Percentiles rank a stretch among this genome's conserved stretches.
Evolutionary conservation across 2,888 invertebrate genomes (phyloP).

Genomic region (Camponotus fellah): DNA sequence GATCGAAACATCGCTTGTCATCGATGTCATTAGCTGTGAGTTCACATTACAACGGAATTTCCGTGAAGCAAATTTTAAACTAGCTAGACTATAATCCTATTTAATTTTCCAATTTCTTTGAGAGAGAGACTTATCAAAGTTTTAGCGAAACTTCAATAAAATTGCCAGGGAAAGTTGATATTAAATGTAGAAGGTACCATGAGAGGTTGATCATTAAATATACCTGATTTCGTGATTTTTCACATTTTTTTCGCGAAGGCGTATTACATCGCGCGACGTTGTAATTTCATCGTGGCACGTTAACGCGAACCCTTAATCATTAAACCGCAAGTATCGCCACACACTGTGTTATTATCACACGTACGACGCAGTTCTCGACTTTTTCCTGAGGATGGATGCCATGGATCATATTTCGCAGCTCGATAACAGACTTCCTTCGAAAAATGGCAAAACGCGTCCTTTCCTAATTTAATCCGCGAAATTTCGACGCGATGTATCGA

Average conservation of each 20-base stretch:
- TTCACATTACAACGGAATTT: not conserved
- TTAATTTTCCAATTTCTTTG: conserved; percentile 47
- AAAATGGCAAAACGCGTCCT: conserved; percentile 3
- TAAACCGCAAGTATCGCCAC: conserved; percentile 39
- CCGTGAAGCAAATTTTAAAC: conserved; percentile 12
- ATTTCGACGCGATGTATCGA: not conserved
- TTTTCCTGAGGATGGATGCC: conserved; percentile 2
- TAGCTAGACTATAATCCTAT: conserved; percentile 13
- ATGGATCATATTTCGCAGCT: conserved; percentile 39
- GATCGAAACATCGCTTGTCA: conserved; percentile 15
- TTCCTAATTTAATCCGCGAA: conserved; percentile 27
- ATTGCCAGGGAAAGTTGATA: conserved; percentile 21
- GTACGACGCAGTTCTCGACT: conserved; percentile 37
- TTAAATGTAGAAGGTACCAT: not conserved
- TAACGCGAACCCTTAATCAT: conserved; percentile 51
- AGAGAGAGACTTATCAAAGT: not conserved
- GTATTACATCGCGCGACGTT: conserved; percentile 25
- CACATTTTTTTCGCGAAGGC: conserved; percentile 39
- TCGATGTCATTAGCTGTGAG: conserved; percentile 29
- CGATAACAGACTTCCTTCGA: conserved; percentile 25
- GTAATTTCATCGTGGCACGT: conserved; percentile 45
- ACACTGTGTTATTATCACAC: conserved; percentile 50
- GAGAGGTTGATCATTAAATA: conserved; percentile 25
- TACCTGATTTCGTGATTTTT: conserved; percentile 38
- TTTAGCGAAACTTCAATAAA: not conserved